phyloP scores from a whole-genome alignment of 23 tunicate species.

The Botrylloides violaceus region DNA sequence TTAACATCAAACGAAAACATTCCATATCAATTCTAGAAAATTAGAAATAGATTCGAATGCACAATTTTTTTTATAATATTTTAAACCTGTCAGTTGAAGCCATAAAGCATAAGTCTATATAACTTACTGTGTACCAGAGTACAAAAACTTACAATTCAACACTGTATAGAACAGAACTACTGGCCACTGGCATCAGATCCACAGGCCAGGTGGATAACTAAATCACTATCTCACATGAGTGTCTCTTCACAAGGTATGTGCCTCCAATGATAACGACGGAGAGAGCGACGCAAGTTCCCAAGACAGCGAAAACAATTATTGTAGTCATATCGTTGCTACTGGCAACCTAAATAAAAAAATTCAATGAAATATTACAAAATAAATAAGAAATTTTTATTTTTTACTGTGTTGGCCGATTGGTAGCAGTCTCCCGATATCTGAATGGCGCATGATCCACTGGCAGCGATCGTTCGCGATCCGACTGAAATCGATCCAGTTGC shows the following conservation, averaged over 20 bases:
- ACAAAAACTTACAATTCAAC: too few species aligned
- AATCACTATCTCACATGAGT: background rate
- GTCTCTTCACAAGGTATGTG: conserved; percentile 10
- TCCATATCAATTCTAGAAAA: too few species aligned
- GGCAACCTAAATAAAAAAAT: background rate
- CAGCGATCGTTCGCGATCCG: background rate
- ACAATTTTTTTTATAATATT: too few species aligned
- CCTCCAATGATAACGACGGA: conserved; percentile 3
- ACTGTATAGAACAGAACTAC: too few species aligned
- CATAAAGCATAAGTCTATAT: too few species aligned
- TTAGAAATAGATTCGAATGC: too few species aligned
- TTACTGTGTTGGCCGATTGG: background rate
- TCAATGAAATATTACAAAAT: too few species aligned
- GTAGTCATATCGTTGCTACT: background rate
- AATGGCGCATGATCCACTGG: background rate
- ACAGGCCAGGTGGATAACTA: background rate
- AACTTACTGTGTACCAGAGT: too few species aligned
- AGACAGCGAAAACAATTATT: conserved; percentile 3
- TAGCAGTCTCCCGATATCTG: background rate
- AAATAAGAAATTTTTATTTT: too few species aligned
- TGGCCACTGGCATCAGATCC: too few species aligned
- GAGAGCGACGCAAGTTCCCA: conserved; percentile 9
- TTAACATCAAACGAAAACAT: too few species aligned
- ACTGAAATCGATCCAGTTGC: background rate
- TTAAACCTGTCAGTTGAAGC: too few species aligned